A percentile compares a stretch with the other conserved stretches of the same genome.
Evolutionary conservation across 2,888 invertebrate genomes (phyloP).

Genomic region (Cerceris rybyensis): DNA sequence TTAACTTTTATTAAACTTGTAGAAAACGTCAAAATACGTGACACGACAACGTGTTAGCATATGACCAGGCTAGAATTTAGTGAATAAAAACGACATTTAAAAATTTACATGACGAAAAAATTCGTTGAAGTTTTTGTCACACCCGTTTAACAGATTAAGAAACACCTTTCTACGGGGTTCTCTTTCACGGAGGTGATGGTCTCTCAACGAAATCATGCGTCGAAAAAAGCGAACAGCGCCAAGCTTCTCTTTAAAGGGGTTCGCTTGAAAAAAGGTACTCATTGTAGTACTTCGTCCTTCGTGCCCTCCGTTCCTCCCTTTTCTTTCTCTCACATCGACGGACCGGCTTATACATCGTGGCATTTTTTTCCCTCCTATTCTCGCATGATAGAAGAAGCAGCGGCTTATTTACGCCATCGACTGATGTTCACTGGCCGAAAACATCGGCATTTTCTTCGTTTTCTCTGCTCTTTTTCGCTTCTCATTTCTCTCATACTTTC

Average conservation of each 20-base stretch:
- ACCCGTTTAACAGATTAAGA: neutral
- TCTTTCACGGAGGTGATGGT: neutral
- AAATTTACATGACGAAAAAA: neutral
- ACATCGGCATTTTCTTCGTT: conserved; percentile 42
- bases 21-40: too few species aligned
- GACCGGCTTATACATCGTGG: conserved; percentile 43
- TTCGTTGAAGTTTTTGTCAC: neutral
- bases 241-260: conserved; percentile 46
- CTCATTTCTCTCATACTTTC: conserved; percentile 13
- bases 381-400: conserved; percentile 41
- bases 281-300: conserved; percentile 58
- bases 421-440: conserved; percentile 56
- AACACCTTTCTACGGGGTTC: conserved; percentile 34
- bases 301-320: conserved; percentile 24
- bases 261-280: conserved; percentile 40
- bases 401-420: conserved; percentile 53
- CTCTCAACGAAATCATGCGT: conserved; percentile 47
- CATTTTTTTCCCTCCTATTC: conserved; percentile 47
- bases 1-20: too few species aligned
- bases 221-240: conserved; percentile 54
- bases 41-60: too few species aligned
- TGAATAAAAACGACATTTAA: neutral
- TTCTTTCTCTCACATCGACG: conserved; percentile 50
- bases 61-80: too few species aligned
- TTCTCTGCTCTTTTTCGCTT: conserved; percentile 41